Base-by-base conservation (phyloP, 2,888 invertebrate genomes). In the Synanthedon formicaeformis region DNA sequence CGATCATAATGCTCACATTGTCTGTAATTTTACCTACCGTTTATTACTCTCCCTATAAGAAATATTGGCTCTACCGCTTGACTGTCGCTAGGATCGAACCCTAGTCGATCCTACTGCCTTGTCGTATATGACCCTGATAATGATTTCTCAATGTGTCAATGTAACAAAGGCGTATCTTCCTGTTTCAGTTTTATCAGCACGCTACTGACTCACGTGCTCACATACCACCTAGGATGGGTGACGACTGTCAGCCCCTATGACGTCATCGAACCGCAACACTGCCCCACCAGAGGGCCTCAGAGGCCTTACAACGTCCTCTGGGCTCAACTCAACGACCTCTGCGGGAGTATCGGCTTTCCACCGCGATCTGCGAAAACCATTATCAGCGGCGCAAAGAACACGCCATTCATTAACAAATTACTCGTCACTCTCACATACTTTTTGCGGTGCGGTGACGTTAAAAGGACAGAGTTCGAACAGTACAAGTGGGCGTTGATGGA, bases 171-270 rank as follows among this genome's bases (percentile, higher is more conserved):
- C 27, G 34, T 34, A 34, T 45, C 3, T 58, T 64, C 60, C 66
- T 65, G 62, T 91, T 91, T 57, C 89, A 97, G 97, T 83, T 97
- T 97, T 80, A 90, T 97, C 68, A 96, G 96, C 75, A 96, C 95
- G 16, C 89, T 97, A 57, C 77, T 97, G 52, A 97, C 96, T 5
- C 95, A 95, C 57, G 93, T 96, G 50, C 83, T 97, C 52, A 96
- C 96, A 0, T 92, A 96, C 77, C 97, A 97, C 73, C 89, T 97
- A 45, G 96, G 96, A 14, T 97, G 97, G 97, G 95, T 96, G 54
- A 91, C 93, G 40, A 95, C 96, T 0, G 93, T 95, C 13, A 87
- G 87, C 58, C 88, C 88, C 0, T 88, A 86, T 64, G 87, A 84
- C 54, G 71, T 73, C 54, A 61, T 77, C 48, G 78, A 78, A 52